A percentile compares a stretch with the other conserved stretches of the same genome.
These are phyloP conservation scores for Subacronicta megacephala DNA, from an alignment of 2,888 invertebrate species.

Conservation along the genomic window DNA sequence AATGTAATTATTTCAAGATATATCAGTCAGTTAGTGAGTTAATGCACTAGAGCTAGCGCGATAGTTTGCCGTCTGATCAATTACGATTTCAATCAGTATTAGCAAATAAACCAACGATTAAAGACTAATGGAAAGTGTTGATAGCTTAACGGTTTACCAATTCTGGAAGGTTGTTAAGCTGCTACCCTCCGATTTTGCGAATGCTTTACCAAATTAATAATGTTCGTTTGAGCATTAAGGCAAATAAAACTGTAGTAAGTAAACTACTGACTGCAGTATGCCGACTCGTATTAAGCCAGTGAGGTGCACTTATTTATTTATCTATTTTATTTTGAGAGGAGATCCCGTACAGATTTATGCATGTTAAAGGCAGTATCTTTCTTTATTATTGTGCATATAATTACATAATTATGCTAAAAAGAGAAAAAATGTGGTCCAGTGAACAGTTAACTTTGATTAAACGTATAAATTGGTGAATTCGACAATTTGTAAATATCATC, in stretches of 20 bases:
- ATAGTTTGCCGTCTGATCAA: not conserved
- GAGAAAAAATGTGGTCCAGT: slow-evolving; percentile 97
- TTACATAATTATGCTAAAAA: slow-evolving; percentile 98
- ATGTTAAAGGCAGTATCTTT: too few relatives aligned
- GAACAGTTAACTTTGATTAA: slow-evolving; percentile 98
- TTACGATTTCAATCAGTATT: not conserved
- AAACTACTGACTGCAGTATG: too few relatives aligned
- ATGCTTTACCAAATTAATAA: too few relatives aligned
- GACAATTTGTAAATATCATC: slow-evolving; percentile 98
- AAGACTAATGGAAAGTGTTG: not conserved
- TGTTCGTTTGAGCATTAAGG: too few relatives aligned
- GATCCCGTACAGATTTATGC: too few relatives aligned
- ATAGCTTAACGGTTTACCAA: not conserved
- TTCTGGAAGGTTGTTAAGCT: too few relatives aligned
- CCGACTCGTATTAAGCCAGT: too few relatives aligned
- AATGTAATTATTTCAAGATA: not conserved
- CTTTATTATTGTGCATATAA: slow-evolving; percentile 98
- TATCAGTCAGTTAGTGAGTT: not conserved
- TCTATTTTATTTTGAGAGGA: too few relatives aligned
- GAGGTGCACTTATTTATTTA: too few relatives aligned
- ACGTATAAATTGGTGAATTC: slow-evolving; percentile 97
- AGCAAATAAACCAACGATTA: not conserved
- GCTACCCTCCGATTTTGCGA: too few relatives aligned
- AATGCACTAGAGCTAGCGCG: not conserved
- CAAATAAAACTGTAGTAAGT: too few relatives aligned